Evolutionary conservation across 2,113 vertebrate genomes (phyloP).

Genomic region (Arvicanthis niloticus): DNA sequence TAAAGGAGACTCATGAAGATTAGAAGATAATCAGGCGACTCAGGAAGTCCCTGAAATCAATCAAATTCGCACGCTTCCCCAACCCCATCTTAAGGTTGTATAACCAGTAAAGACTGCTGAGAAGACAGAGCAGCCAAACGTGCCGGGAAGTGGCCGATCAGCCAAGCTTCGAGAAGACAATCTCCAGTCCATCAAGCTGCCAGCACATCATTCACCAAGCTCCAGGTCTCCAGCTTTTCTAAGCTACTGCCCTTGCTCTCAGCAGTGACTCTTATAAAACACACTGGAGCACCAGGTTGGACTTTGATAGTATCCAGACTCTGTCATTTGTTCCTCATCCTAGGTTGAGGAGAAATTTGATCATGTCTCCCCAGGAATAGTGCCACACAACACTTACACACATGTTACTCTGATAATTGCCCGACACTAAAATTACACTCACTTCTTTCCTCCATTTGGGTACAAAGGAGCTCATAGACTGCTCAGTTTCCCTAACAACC

Average conservation of each 20-base stretch:
- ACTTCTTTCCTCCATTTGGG: neutral
- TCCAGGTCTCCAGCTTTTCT: no score
- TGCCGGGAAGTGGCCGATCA: neutral
- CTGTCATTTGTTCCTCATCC: neutral
- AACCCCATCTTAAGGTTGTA: neutral
- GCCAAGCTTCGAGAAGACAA: neutral
- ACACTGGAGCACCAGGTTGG: neutral
- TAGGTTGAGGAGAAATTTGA: neutral
- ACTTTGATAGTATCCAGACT: neutral
- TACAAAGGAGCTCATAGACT: neutral
- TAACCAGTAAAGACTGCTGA: neutral
- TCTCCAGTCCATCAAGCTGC: neutral
- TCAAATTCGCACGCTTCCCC: neutral
- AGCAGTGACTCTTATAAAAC: neutral
- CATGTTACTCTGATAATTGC: neutral
- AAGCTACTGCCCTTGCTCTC: neutral
- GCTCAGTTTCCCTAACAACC: neutral
- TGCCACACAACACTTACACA: neutral
- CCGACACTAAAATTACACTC: neutral
- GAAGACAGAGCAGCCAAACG: neutral
- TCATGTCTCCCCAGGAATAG: neutral
- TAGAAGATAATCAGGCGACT: neutral
- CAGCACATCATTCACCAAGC: neutral
- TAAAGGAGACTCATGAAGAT: neutral
- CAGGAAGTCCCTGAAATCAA: neutral